Evolutionary conservation across 2,113 vertebrate genomes (phyloP).

Genomic region (Rhabdomys dilectus): DNA sequence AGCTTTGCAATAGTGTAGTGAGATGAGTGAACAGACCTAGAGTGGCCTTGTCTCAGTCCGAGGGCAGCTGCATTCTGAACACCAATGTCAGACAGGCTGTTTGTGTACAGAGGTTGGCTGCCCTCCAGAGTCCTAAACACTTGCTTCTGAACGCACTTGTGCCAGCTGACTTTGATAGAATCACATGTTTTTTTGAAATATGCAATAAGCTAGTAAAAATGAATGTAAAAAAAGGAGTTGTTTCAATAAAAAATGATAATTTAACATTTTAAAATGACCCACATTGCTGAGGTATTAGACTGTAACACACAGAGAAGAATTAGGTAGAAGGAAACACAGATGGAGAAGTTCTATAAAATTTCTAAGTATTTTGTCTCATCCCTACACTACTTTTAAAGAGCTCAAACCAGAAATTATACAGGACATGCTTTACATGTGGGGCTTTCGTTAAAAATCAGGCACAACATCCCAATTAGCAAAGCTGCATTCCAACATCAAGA

Average conservation of each 20-base stretch:
- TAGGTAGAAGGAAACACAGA: not conserved
- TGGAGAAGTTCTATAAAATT: not conserved
- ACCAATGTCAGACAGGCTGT: not conserved
- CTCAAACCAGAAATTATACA: not conserved
- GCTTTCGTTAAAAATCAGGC: not conserved
- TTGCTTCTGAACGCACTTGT: not conserved
- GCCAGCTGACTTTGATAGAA: not conserved
- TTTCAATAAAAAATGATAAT: conserved; percentile 34
- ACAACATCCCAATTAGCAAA: conserved; percentile 2
- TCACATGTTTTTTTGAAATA: not conserved
- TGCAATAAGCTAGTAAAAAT: not conserved
- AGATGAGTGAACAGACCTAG: not conserved
- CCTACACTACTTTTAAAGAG: conserved; percentile 22
- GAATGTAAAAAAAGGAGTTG: not conserved
- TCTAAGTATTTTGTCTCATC: not conserved
- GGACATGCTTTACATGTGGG: not conserved
- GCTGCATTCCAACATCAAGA: not conserved
- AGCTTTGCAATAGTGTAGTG: not conserved
- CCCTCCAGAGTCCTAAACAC: not conserved
- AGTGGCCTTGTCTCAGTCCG: not conserved
- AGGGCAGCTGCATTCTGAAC: not conserved
- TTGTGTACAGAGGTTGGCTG: not conserved
- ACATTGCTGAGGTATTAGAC: conserved; percentile 5
- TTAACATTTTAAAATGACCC: not conserved
- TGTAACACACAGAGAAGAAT: not conserved